Base-by-base conservation (phyloP, 2,113 vertebrate species). In the Tautogolabrus adspersus region DNA sequence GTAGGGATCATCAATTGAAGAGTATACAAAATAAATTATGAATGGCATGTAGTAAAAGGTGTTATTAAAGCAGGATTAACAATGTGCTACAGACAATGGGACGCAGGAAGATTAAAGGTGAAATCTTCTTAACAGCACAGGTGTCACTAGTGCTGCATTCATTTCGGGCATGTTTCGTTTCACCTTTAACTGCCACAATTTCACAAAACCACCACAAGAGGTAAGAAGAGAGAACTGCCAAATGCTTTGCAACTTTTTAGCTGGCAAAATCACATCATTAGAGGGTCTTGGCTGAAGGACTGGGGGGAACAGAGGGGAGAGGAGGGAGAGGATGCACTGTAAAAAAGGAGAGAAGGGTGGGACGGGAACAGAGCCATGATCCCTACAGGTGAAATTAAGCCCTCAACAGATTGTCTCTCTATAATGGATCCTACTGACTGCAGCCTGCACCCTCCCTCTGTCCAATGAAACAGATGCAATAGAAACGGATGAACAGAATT, bases 401-500 rank as follows among this genome's bases (percentile, higher is more conserved):
- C 83, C 88, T 69, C 88, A 64, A 63, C 69, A 61, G 52, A 67
- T 55, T 67, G 74, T 77, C 74, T 95, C 83, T 93, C 79, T 91
- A 83, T 66, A 65, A 75, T 83, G 62, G 77, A 87, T 73, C 87
- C 88, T 88, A 89, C 67, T 90, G 90, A 86, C 83, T 92, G 87
- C 79, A 83, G 86, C 94, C 88, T 92, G 82, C 93, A 91, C 94
- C 96, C 93, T 84, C 95, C 95, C 95, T 95, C 94, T 95, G 95
- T 94, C 94, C 91, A 94, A 91, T 94, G 91, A 95, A 94, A 95
- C 94, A 95, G 91, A 95, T 96, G 97, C 96, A 97, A 96, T 96
- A 95, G 96, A 97, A 96, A 97, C 96, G 94, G 96, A 97, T 97
- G 96, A 98, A 98, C 97, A 99, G 96, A 98, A 98, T 97, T 97